Evolutionary conservation across 2,888 invertebrate species (phyloP).

Genomic region (Drosophila parthenogenetica): DNA sequence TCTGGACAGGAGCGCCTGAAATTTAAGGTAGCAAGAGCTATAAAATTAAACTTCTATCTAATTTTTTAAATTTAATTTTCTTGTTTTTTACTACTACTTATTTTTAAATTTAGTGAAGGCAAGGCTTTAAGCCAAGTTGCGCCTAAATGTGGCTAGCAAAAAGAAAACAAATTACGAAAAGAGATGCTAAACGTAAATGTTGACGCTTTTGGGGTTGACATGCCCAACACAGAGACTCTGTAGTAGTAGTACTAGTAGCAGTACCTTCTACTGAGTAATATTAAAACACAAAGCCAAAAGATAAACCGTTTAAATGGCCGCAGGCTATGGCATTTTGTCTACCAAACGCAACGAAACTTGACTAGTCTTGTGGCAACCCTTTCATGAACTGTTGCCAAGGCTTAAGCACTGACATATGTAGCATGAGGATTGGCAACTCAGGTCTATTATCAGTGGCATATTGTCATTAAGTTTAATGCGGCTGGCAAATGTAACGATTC

Average conservation of each 20-base stretch:
- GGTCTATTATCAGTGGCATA: conserved; percentile 62
- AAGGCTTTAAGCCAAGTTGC: not conserved
- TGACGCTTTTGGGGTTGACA: conserved; percentile 21
- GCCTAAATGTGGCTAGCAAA: conserved; percentile 3
- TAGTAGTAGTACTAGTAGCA: too few species aligned
- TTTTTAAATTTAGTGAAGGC: too few species aligned
- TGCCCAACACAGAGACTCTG: not conserved
- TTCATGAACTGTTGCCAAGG: conserved; percentile 36
- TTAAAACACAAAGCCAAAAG: conserved; percentile 59
- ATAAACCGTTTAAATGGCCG: conserved; percentile 47
- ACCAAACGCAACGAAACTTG: conserved; percentile 12
- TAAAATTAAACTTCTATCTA: too few species aligned
- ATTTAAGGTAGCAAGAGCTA: too few species aligned
- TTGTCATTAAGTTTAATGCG: conserved; percentile 74
- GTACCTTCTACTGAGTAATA: conserved; percentile 11
- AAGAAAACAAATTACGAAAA: not conserved
- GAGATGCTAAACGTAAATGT: conserved; percentile 15
- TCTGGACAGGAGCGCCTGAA: too few species aligned
- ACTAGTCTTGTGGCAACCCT: conserved; percentile 46
- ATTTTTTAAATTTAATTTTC: too few species aligned
- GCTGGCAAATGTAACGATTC: conserved; percentile 76
- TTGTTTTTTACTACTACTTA: too few species aligned
- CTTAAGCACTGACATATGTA: conserved; percentile 62
- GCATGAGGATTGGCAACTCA: too few species aligned
- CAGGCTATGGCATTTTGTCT: conserved; percentile 27